Base-by-base conservation (phyloP, 2,888 invertebrate species). In the Galeopsomyia nigrocyanea region DNA sequence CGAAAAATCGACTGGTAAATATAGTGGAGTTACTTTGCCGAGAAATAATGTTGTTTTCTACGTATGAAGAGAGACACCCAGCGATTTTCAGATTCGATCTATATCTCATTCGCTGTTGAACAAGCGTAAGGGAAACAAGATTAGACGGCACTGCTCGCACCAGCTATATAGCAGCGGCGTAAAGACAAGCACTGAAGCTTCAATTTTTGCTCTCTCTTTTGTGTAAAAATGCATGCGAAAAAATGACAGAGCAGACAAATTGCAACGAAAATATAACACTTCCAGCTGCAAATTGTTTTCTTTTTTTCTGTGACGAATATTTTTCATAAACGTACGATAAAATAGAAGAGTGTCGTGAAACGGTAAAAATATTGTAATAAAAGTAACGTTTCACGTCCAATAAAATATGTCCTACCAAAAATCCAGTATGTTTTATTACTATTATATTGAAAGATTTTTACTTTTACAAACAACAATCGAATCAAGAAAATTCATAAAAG, bases 21-120 rank as follows among this genome's bases (percentile, higher is more conserved):
- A 39, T 39, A 39, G 39, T 39, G 10, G 7, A 39, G 39, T 39
- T 39, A 39, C 39, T 39, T 39, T 39, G 39, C 13, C 10, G 7
- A 39, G 13, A 39, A 39, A 39, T 39, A 39, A 39, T 39, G 13
- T 16, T 58, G 1, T 58, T 58, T 31, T 17, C n/a, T 39, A 58
- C n/a, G 50, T 26, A n/a, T 21, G 49, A 16, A 62, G 16, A 19
- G 62, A 50, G 26, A 21, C 21, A 21, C 9, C n/a, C 51, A 16
- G 22, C 22, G 9, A 50, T 50, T 62, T 64, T 64, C 26, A 10
- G 19, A 64, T 58, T 58, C 67, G 21, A 57, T 57, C 58, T 67
- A 58, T 26, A 49, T 58, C 39, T 50, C 67, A 58, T 67, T 67
- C 58, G 31, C 50, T 58, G 10, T 31, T 46, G 56, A 67, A 67